Percentiles rank a stretch among this genome's conserved stretches.
Conservation (phyloP, 2,888 invertebrate species). For the Steinernema hermaphroditum region DNA sequence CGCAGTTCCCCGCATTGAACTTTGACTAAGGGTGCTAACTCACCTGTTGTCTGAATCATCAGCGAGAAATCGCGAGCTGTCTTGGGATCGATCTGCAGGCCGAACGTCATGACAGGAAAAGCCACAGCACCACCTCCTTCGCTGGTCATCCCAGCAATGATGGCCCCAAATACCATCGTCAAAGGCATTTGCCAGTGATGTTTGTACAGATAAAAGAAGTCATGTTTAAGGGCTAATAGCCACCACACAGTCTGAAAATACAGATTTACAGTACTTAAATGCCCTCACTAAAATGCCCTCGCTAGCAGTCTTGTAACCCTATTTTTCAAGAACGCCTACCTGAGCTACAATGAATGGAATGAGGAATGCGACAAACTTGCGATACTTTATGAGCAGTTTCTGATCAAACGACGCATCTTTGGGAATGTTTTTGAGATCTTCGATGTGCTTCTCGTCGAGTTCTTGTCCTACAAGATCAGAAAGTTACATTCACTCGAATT, state of each 20-base stretch:
- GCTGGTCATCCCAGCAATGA: conserved; percentile 59
- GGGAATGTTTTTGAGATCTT: conserved; percentile 42
- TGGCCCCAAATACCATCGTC: conserved; percentile 61
- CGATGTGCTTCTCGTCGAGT: conserved; percentile 44
- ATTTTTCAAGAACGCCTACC: conserved; percentile 35
- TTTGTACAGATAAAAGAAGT: conserved; percentile 52
- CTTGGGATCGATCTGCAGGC: conserved; percentile 54
- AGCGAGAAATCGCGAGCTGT: conserved; percentile 61
- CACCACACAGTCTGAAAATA: conserved; percentile 53
- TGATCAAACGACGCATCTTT: conserved; percentile 43
- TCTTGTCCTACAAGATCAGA: conserved; percentile 45
- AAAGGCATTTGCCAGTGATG: conserved; percentile 58
- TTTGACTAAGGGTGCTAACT: no score
- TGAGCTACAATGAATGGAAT: conserved; percentile 48
- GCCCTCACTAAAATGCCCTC: no score
- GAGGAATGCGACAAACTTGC: conserved; percentile 47
- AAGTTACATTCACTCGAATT: neutral
- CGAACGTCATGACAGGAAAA: conserved; percentile 59
- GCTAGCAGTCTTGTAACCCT: neutral
- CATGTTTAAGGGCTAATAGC: conserved; percentile 52
- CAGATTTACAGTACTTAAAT: no score
- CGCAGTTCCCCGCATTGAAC: no score
- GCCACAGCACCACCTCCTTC: conserved; percentile 55
- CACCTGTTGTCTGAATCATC: conserved; percentile 61
- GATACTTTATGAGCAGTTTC: conserved; percentile 46